Base-by-base conservation (phyloP, 1,140 invertebrate species). In the Aphis craccivora region DNA sequence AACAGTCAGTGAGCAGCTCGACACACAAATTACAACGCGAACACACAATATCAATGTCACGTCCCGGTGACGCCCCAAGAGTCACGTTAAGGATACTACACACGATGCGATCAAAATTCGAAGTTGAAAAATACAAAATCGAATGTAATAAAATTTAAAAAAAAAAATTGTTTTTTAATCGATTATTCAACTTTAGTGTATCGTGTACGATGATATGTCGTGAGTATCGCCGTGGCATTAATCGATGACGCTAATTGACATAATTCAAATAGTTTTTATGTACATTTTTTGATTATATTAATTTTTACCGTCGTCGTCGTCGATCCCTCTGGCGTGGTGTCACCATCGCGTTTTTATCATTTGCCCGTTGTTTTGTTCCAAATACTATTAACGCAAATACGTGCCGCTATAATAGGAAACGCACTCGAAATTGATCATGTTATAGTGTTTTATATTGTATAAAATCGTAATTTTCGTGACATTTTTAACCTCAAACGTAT, bases 401-500 rank as follows among this genome's bases (percentile, higher is more conserved):
- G 76, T 83, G 76, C n/a, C 76, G 35, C 35, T 40, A 84, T 25
- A 30, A 43, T 40, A 11, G 23, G 23, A 84, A 84, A 84, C 35
- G 37, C 83, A 43, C 37, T 37, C 83, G 83, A 84, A 84, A 43
- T 84, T 40, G 22, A 84, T 84, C 83, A 84, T 84, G 35, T 84
- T 43, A 84, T 40, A 11, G 83, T 84, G 83, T 84, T 84, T 84
- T 76, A 76, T 76, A n/a, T 76, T 76, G 60, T 76, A 76, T 76
- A 76, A 76, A 40, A 40, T 84, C 37, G 23, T 40, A 40, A 84
- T 40, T 84, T 84, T 84, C 83, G 83, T 84, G 37, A 84, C 83
- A 43, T 84, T 84, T 84, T 84, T 40, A 84, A 84, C 83, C 23
- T 84, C 37, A 84, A 84, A 84, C 83, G 37, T 84, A 84, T 40